These are phyloP conservation scores for Myodes glareolus DNA, from an alignment of 2,113 vertebrate species.

Conservation along the genomic window DNA sequence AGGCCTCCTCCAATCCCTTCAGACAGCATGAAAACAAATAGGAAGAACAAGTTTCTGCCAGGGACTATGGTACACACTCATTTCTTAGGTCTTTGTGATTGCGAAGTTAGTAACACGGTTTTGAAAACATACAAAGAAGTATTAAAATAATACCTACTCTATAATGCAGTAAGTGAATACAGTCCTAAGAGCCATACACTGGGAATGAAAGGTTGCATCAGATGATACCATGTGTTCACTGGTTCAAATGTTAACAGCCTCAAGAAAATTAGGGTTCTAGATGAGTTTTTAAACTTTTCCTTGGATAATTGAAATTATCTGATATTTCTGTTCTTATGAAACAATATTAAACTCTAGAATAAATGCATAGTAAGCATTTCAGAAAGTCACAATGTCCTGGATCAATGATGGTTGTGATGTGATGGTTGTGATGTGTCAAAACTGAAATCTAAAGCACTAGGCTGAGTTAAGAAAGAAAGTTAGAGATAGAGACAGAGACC, in stretches of 20 bases:
- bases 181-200: not conserved
- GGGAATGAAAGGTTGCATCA: not conserved
- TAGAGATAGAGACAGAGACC: too few species aligned
- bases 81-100: not conserved
- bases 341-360: not conserved
- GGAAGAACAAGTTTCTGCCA: not conserved
- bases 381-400: not conserved
- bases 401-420: not conserved
- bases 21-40: not conserved
- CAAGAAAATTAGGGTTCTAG: not conserved
- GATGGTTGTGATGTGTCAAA: not conserved
- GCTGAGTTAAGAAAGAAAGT: not conserved
- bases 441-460: not conserved
- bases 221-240: accelerated
- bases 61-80: not conserved
- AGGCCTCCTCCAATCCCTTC: not conserved
- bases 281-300: not conserved
- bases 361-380: not conserved
- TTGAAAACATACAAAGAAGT: not conserved
- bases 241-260: not conserved
- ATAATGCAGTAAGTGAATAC: not conserved
- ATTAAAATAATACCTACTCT: not conserved
- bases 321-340: not conserved
- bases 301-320: not conserved
- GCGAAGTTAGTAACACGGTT: not conserved